These are phyloP conservation scores for Noctua pronuba DNA, from an alignment of 2,888 invertebrate genomes.

Conservation along the genomic window DNA sequence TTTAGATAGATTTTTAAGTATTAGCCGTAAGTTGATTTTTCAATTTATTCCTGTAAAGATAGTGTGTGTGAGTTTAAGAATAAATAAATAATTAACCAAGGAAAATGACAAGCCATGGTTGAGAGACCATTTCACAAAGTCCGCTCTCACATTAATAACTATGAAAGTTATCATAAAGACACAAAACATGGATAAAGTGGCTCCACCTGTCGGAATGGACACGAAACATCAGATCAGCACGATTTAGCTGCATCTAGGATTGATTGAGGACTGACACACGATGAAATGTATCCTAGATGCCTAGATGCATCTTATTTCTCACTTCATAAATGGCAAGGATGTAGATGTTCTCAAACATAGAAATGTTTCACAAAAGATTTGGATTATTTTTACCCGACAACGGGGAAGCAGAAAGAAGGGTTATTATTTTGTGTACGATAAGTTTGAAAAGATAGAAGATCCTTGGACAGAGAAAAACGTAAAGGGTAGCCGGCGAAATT, in stretches of 20 bases:
- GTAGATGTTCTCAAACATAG: neutral
- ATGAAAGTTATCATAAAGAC: slow-evolving; percentile 5
- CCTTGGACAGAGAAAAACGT: neutral
- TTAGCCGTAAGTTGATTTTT: no score
- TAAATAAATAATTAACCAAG: no score
- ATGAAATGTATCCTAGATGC: slow-evolving; percentile 21
- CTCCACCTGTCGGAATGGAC: slow-evolving; percentile 37
- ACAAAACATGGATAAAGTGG: slow-evolving; percentile 45
- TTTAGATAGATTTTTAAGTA: no score
- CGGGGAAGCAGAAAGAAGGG: neutral
- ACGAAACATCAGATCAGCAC: slow-evolving; percentile 51
- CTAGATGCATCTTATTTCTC: slow-evolving; percentile 2
- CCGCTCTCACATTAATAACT: slow-evolving; percentile 42
- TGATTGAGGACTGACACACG: slow-evolving; percentile 39
- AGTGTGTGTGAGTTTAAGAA: no score
- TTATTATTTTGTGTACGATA: neutral
- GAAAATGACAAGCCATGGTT: neutral
- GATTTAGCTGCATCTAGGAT: slow-evolving; percentile 21
- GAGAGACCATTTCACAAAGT: neutral
- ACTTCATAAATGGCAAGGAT: slow-evolving; percentile 12
- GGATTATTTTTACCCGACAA: neutral
- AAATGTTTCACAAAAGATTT: neutral
- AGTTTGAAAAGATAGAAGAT: neutral
- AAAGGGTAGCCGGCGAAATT: no score
- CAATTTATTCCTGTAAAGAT: no score